A percentile compares a stretch with the other conserved stretches of the same genome.
Conservation (phyloP, 2,797 vertebrate genomes). For the Oreochromis mossambicus region DNA sequence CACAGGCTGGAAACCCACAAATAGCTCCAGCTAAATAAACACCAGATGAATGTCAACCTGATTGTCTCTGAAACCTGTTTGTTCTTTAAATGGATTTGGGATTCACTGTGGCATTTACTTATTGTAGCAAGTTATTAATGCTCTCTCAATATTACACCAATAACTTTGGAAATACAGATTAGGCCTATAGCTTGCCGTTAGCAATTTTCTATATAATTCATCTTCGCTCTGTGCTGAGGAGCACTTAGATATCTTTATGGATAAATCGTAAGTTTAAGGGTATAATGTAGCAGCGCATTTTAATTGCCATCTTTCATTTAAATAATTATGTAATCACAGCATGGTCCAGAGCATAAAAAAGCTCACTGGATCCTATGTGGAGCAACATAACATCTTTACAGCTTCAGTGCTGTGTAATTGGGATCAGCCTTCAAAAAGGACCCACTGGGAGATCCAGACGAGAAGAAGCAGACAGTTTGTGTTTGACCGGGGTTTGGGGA, state of each 20-base stretch:
- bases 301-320: slow-evolving; percentile 14
- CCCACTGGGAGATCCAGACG: slow-evolving; percentile 22
- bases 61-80: slow-evolving; percentile 44
- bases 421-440: slow-evolving; percentile 50
- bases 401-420: slow-evolving; percentile 48
- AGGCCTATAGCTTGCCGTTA: not conserved
- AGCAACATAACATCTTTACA: slow-evolving; percentile 6
- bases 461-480: slow-evolving; percentile 29
- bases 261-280: slow-evolving; percentile 2
- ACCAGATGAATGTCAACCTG: slow-evolving; percentile 59
- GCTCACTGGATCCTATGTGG: not conserved
- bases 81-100: slow-evolving; percentile 28
- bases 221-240: not conserved
- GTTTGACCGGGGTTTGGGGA: slow-evolving; percentile 28
- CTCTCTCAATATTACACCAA: not conserved
- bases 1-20: slow-evolving; percentile 42
- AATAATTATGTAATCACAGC: slow-evolving; percentile 29
- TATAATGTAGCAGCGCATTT: slow-evolving; percentile 14
- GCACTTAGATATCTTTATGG: not conserved
- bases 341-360: not conserved
- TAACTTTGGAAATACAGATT: not conserved
- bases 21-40: slow-evolving; percentile 61
- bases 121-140: not conserved
- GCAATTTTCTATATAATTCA: not conserved
- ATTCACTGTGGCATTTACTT: slow-evolving; percentile 27